Conservation (phyloP, 2,113 vertebrate genomes). For the Rhynchomys soricoides region DNA sequence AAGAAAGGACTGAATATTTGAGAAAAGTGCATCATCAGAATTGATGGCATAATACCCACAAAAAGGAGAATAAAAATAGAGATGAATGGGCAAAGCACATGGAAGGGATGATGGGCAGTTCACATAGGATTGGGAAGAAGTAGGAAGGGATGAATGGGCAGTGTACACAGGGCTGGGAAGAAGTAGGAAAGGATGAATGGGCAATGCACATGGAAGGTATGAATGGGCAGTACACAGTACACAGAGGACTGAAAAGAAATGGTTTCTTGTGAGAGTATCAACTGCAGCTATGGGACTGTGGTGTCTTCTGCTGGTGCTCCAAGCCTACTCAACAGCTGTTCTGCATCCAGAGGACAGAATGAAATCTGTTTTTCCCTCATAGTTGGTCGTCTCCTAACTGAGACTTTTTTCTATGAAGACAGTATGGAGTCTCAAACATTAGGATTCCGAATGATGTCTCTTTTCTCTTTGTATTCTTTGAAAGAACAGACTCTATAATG, state of each 20-base stretch:
- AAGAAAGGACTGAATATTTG: not conserved
- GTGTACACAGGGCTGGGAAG: too few species aligned
- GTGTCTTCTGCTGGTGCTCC: not conserved
- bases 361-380: not conserved
- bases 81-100: not conserved
- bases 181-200: not conserved
- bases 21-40: not conserved
- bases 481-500: not conserved
- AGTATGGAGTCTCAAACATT: not conserved
- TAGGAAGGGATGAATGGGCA: not conserved
- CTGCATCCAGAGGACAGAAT: not conserved
- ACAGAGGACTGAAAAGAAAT: not conserved
- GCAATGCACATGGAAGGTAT: not conserved
- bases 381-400: not conserved
- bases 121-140: too few species aligned
- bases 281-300: not conserved
- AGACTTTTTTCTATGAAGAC: not conserved
- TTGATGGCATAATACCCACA: not conserved
- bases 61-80: not conserved
- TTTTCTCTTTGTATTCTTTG: conserved; percentile 7
- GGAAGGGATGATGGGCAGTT: too few species aligned
- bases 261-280: not conserved
- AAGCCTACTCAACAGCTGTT: too few species aligned
- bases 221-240: not conserved
- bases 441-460: not conserved